Conservation (phyloP, 2,888 invertebrate species). For the Ornithoptera alexandrae region DNA sequence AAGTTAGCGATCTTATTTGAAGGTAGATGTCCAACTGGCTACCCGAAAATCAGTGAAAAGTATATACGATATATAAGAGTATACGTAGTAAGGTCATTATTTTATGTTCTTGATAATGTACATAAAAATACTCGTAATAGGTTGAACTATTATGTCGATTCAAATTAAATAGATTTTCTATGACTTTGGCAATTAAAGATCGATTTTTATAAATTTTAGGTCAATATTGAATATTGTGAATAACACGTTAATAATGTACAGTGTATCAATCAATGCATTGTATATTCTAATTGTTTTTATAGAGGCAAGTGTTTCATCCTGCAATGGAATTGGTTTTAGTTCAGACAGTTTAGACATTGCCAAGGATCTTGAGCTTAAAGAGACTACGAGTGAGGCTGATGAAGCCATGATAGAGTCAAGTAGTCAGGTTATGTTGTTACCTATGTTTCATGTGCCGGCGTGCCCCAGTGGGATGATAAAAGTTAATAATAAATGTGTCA, state of each 20-base stretch:
- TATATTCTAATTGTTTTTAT: slow-evolving; percentile 1
- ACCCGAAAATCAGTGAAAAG: not conserved
- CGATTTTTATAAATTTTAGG: not conserved
- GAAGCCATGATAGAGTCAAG: not conserved
- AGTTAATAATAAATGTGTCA: slow-evolving; percentile 2
- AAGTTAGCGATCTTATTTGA: not conserved
- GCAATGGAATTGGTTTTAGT: not conserved
- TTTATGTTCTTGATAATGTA: not conserved
- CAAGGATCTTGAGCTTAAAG: not conserved
- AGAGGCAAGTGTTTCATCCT: not conserved
- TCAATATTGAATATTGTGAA: not conserved
- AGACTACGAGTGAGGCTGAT: not conserved
- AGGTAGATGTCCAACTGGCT: not conserved
- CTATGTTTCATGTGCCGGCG: not conserved
- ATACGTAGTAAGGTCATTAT: not conserved
- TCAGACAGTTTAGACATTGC: not conserved
- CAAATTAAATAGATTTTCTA: not conserved
- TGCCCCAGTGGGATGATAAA: slow-evolving; percentile 7
- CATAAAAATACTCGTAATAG: not conserved
- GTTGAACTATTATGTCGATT: not conserved
- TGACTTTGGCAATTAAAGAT: not conserved
- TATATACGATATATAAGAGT: not conserved
- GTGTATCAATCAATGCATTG: not conserved
- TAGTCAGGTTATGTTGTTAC: not conserved
- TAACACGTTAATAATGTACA: slow-evolving; percentile 7